Evolutionary conservation across 2,888 invertebrate genomes (phyloP).

Genomic region (Yponomeuta malinellus): DNA sequence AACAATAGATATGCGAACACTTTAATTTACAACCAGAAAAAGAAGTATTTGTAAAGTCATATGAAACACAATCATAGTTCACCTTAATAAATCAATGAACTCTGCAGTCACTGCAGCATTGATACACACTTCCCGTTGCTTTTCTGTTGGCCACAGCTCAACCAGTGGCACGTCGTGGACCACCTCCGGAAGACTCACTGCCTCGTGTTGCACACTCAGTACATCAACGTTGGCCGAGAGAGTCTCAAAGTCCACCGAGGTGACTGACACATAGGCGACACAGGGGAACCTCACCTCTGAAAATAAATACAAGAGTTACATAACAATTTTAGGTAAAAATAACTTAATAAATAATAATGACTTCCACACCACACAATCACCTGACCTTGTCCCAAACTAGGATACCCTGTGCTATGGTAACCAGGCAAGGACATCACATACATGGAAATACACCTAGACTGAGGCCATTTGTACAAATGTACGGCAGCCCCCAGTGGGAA

Average conservation of each 20-base stretch:
- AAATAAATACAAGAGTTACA: constrained; percentile 22
- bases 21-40: too few relatives aligned
- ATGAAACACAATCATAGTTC: constrained; percentile 1
- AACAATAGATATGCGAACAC: too few relatives aligned
- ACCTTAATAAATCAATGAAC: constrained; percentile 78
- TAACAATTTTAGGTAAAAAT: not conserved
- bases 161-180: constrained; percentile 76
- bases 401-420: too few relatives aligned
- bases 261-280: constrained; percentile 76
- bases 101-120: constrained; percentile 78
- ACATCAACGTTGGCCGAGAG: constrained; percentile 76
- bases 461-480: too few relatives aligned
- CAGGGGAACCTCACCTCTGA: constrained; percentile 79
- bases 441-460: too few relatives aligned
- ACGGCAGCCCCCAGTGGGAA: too few relatives aligned
- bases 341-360: too few relatives aligned
- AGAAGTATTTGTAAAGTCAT: not conserved
- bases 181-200: constrained; percentile 75
- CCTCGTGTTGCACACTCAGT: constrained; percentile 78
- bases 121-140: constrained; percentile 75
- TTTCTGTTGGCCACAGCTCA: constrained; percentile 79
- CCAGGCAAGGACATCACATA: too few relatives aligned
- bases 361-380: too few relatives aligned
- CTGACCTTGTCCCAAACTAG: too few relatives aligned
- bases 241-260: constrained; percentile 71